Evolutionary conservation across 2,888 invertebrate genomes (phyloP), one percentile per base, ranked within the genome.

Genomic region (Ochropleura leucogaster): DNA sequence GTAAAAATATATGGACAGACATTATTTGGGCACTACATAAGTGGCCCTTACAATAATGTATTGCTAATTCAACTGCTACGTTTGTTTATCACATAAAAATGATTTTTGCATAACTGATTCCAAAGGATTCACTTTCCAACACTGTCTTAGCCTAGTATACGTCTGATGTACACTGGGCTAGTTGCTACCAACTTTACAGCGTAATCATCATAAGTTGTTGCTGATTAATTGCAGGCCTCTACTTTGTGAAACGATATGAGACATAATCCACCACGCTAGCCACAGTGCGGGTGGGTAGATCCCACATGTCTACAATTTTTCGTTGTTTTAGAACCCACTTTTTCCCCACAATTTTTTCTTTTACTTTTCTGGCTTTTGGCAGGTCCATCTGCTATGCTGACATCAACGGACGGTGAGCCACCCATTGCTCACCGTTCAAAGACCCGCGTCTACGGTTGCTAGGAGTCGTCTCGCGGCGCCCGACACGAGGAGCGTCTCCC

Each of bases 1-100:
- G 40, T 40, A 77, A 20, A 53, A 47, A 42, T 68, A 20, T 40
- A 72, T n/a, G 30, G 47, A 63, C n/a, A n/a, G 46, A 70, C 0
- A 42, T 30, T 55, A 64, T 78, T 73, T 20, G 51, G 55, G 47
- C 14, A 47, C 14, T 30, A 44, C 6, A 40, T 9, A 49, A 47
- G 42, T 63, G 44, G 65, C 4, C 16, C 12, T 4, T 3, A 18
- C 44, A n/a, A 14, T 42, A n/a, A 44, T 65, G n/a, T 51, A 49
- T 16, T 16, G 16, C n/a, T 0, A 14, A 47, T 53, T 49, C 42
- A 75, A 30, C 16, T 20, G 60, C 14, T 18, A 4, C 18, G 20
- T 14, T 18, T 9, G 47, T n/a, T 20, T 14, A 20, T 44, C 12
- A 44, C 14, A 14, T 3, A 8, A 62, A 4, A 44, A n/a, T 5